Base-by-base conservation (phyloP, 2,113 vertebrate species). In the Reinhardtius hippoglossoides region DNA sequence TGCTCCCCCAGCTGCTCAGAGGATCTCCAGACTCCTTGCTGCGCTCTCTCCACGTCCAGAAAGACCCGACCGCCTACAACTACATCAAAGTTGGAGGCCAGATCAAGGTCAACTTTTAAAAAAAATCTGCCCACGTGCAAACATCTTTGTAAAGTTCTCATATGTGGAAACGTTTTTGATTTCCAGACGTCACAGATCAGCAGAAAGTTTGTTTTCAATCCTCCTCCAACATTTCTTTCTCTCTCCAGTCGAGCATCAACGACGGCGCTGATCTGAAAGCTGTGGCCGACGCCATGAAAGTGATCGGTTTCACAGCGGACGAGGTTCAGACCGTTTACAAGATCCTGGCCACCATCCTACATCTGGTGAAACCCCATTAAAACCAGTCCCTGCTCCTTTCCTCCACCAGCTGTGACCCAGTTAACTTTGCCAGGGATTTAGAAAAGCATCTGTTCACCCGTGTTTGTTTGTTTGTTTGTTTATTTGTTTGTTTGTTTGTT, bases 251-350 rank as follows among this genome's bases (percentile, higher is more conserved):
- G 1, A 94, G 92, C 81, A 97, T 98, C 88, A 98, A 95, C 0
- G 98, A 99, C 0, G 89, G 92, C 9, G 95, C 96, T 0, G 97
- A 99, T 60, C 98, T 98, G 93, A 98, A 96, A 93, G 96, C 96
- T 0, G 97, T 99, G 0, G 94, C 96, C 0, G 97, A 99, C 37
- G 98, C 97, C 82, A 99, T 99, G 98, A 98, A 96, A 85, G 96
- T 99, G 76, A 97, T 98, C 46, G 98, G 98, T 55, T 99, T 99
- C 94, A 97, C 96, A 46, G 93, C 91, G 4, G 97, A 99, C 23
- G 97, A 99, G 93, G 88, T 98, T 87, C 97, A 97, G 91, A 98
- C 97, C 0, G 97, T 95, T 42, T 99, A 98, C 94, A 99, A 95
- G 92, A 98, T 99, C 46, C 88, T 98, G 93, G 97, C 97, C 76